A percentile compares a stretch with the other conserved stretches of the same genome.
Conservation (phyloP, 2,797 vertebrate species). For the Sphaeramia orbicularis region DNA sequence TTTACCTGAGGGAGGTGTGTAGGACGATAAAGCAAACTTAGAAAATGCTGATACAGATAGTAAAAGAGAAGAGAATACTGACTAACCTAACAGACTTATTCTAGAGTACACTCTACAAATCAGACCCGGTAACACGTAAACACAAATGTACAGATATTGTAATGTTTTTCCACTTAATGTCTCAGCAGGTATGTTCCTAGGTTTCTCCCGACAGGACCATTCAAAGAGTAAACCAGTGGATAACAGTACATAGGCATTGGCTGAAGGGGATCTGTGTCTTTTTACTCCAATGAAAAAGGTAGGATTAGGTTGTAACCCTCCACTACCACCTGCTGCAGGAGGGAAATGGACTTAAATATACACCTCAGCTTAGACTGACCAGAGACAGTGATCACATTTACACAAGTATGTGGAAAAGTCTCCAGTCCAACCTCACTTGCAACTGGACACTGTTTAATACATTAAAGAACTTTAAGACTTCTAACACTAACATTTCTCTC, state of each 20-base stretch:
- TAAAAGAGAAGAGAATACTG: too few relatives aligned
- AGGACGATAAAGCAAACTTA: too few relatives aligned
- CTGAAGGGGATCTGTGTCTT: slow-evolving; percentile 20
- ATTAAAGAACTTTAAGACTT: not conserved
- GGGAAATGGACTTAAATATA: slow-evolving; percentile 68
- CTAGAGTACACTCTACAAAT: too few relatives aligned
- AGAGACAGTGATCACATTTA: slow-evolving; percentile 15
- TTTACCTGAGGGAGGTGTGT: too few relatives aligned
- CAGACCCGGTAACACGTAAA: too few relatives aligned
- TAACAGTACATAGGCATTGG: slow-evolving; percentile 16
- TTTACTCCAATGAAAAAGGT: slow-evolving; percentile 38
- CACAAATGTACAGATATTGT: too few relatives aligned
- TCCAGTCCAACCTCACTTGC: slow-evolving; percentile 6
- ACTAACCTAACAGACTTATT: too few relatives aligned
- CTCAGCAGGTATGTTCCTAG: not conserved
- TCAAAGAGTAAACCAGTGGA: slow-evolving; percentile 9
- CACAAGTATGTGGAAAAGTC: not conserved
- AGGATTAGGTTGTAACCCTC: slow-evolving; percentile 42
- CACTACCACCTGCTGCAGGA: slow-evolving; percentile 66
- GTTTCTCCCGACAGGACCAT: not conserved
- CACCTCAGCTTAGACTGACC: slow-evolving; percentile 33
- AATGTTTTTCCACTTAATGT: not conserved
- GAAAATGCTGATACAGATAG: too few relatives aligned
- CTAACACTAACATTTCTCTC: too few relatives aligned
- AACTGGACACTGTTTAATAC: not conserved